Conservation (phyloP, 2,797 vertebrate genomes). For the Cynodonichthys magdalenae region DNA sequence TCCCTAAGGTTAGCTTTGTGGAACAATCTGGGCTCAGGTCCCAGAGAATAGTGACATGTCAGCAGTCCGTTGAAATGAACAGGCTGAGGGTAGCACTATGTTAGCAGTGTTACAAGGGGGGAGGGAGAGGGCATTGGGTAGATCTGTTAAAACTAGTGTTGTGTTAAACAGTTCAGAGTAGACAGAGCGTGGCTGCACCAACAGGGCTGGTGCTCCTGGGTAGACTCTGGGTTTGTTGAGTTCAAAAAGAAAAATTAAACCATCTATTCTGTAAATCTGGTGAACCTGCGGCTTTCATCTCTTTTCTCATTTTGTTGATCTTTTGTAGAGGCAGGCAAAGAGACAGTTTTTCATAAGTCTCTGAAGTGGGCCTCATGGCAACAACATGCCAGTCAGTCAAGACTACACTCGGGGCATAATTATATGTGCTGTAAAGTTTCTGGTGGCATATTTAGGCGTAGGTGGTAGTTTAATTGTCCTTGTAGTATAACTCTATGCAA, state of each 20-base stretch:
- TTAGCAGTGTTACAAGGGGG: slow-evolving; percentile 61
- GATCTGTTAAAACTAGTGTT: slow-evolving; percentile 64
- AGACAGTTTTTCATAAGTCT: neutral
- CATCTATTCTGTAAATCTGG: slow-evolving; percentile 10
- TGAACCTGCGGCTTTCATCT: neutral
- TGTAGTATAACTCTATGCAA: neutral
- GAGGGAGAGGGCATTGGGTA: slow-evolving; percentile 35
- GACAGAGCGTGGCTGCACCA: slow-evolving; percentile 54
- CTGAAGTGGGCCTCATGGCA: neutral
- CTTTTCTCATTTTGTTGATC: neutral
- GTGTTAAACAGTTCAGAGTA: slow-evolving; percentile 63
- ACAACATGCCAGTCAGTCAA: neutral
- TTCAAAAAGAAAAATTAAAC: slow-evolving; percentile 15
- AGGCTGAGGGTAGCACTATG: slow-evolving; percentile 84
- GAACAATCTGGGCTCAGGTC: slow-evolving; percentile 85
- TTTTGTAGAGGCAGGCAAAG: neutral
- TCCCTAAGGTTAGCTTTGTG: slow-evolving; percentile 78
- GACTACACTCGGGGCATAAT: neutral
- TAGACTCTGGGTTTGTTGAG: slow-evolving; percentile 8
- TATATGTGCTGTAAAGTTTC: neutral
- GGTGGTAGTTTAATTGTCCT: slow-evolving; percentile 6
- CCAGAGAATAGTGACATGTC: slow-evolving; percentile 85
- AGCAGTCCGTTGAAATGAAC: slow-evolving; percentile 85
- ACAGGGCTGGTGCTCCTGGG: slow-evolving; percentile 56
- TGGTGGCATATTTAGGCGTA: neutral